A percentile compares a stretch with the other conserved stretches of the same genome.
phyloP scores from a whole-genome alignment of 1,140 invertebrate genomes.

The Mercenaria mercenaria region DNA sequence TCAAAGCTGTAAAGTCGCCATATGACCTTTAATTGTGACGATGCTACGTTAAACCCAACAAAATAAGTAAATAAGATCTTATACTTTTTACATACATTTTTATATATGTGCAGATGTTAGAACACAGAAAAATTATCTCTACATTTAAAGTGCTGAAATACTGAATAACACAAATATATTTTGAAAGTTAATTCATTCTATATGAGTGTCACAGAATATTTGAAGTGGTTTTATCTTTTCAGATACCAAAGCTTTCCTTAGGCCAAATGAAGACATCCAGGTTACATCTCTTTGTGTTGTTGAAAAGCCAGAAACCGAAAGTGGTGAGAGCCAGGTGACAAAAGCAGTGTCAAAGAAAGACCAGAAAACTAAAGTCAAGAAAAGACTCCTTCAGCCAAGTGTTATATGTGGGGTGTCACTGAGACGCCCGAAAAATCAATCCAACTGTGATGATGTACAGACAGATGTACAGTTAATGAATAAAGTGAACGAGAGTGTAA shows the following conservation, averaged over 20 bases:
- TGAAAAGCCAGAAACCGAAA: conserved; percentile 69
- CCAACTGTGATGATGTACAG: conserved; percentile 65
- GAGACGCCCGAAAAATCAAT: conserved; percentile 70
- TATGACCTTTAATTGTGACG: no score
- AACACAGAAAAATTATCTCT: no score
- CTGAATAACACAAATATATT: no score
- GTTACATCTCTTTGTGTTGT: conserved; percentile 82
- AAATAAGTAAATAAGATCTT: no score
- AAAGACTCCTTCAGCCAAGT: conserved; percentile 71
- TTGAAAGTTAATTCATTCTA: no score
- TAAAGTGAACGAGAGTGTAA: conserved; percentile 88
- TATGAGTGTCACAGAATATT: no score
- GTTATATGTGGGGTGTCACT: conserved; percentile 83
- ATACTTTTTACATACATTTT: no score
- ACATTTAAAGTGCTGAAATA: no score
- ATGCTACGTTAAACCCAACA: no score
- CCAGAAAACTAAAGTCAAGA: conserved; percentile 45
- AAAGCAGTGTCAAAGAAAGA: conserved; percentile 43
- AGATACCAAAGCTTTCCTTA: conserved; percentile 46
- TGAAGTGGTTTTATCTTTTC: no score
- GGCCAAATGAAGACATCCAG: conserved; percentile 83
- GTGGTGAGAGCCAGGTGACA: conserved; percentile 35
- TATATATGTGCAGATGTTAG: no score
- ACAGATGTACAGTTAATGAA: conserved; percentile 88
- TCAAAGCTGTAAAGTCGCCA: no score